Evolutionary conservation across 2,113 vertebrate species (phyloP).

Genomic region (Vidua macroura): DNA sequence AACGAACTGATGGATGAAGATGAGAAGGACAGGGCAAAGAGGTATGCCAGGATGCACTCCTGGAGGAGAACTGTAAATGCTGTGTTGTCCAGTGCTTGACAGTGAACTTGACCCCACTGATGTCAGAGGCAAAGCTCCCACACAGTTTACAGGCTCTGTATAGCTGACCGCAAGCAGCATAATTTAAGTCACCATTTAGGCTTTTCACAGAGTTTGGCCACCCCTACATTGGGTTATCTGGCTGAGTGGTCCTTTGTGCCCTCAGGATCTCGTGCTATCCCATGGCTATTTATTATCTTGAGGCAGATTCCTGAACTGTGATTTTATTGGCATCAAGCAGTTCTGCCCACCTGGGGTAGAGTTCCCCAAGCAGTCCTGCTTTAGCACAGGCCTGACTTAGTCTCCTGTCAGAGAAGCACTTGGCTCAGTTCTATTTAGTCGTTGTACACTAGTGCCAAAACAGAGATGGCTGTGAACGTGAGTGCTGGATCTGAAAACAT

Average conservation of each 20-base stretch:
- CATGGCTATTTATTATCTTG: neutral
- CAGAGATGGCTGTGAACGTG: neutral
- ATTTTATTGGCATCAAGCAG: neutral
- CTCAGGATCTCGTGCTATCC: neutral
- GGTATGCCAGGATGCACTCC: constrained; percentile 67
- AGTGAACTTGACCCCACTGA: neutral
- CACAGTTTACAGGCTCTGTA: neutral
- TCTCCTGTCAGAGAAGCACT: neutral
- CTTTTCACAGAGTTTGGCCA: neutral
- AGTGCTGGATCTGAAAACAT: neutral
- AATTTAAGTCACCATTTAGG: neutral
- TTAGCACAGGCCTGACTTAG: neutral
- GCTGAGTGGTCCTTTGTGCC: neutral
- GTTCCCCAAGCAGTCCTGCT: neutral
- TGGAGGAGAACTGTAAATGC: neutral
- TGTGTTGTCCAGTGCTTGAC: neutral
- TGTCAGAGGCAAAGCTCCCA: neutral
- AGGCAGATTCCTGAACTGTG: neutral
- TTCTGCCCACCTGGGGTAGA: neutral
- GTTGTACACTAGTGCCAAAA: neutral
- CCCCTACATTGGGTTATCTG: neutral
- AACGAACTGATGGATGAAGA: constrained; percentile 91
- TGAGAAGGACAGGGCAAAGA: constrained; percentile 94
- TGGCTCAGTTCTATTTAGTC: neutral
- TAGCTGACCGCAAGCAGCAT: neutral